Evolutionary conservation across 2,888 invertebrate species (phyloP), one percentile per base, ranked within the genome.

Genomic region (Coleophora deauratella): DNA sequence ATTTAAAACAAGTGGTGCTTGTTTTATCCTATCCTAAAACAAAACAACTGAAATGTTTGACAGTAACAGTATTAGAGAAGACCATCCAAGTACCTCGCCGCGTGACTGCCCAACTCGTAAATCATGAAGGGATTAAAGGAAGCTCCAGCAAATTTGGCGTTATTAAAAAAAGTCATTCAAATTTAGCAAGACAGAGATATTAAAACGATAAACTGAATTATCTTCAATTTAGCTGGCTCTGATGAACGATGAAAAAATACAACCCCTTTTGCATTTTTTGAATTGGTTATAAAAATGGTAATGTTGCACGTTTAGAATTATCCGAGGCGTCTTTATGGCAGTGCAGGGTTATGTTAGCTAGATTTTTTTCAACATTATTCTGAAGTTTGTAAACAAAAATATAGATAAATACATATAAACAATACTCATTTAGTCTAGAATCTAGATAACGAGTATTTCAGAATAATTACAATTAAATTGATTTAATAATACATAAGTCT

Each of bases 161-260:
- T 80, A 81, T 84, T 81, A 84, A 82, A 84, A 82, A 82, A 81
- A 80, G 76, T 81, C 80, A 82, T 84, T 82, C 81, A 80, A 82
- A 82, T 82, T 82, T 75, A 65, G 66, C 76, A 78, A 81, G 80
- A 82, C 81, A 78, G 67, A 76, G 76, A 80, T 84, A 76, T 76
- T 77, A 76, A 72, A 74, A 72, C 70, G 77, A 80, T 82, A 80
- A 80, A 82, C 66, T 74, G 76, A 74, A 79, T 82, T 78, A 78
- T 81, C 78, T 73, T 55, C 66, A 67, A 68, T 70, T 67, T 62
- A 54, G 46, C 49, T 53, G 56, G 64, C 72, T 66, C 66, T 59
- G 57, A 61, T 57, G 64, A 58, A 62, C 56, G 59, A 62, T 66
- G 62, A 66, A 59, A 62, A 62, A 66, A 60, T 55, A 55, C 60